Base-by-base conservation (phyloP, 2,797 vertebrate genomes). In the Psittacula echo region DNA sequence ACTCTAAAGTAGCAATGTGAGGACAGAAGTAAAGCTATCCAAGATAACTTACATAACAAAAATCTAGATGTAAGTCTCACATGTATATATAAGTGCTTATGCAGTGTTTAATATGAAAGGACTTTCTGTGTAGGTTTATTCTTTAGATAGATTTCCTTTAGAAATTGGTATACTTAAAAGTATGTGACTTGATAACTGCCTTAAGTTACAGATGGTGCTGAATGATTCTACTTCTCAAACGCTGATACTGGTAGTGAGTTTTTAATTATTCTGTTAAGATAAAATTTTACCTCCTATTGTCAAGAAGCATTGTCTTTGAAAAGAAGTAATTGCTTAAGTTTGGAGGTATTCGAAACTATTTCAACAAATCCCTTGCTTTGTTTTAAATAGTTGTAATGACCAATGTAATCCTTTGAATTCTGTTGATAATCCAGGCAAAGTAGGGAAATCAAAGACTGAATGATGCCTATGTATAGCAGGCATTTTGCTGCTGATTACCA, bases 371-470 rank as follows among this genome's bases (percentile, higher is more conserved):
- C 84, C 44, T 41, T 94, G 53, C 85, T 97, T 96, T 97, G 50
- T 84, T 96, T 96, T 83, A 90, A 96, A 77, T 91, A 95, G 91
- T 48, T 89, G 61, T 76, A 44, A 74, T 66, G 88, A 87, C 89
- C 85, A 94, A 94, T 87, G 74, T 71, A 82, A 72, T 84, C 91
- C 91, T 95, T 93, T 90, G 95, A 60, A 95, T 94, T 96, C 96
- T 96, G 94, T 90, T 94, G 95, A 93, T 95, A 96, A 95, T 94
- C 95, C 85, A 96, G 96, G 92, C 89, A 97, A 96, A 97, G 96
- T 97, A 96, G 73, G 95, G 82, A 87, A 96, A 97, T 96, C 93
- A 89, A 96, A 77, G 88, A 41, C 37, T 50, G 34, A 30, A 92
- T 76, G 72, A 93, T 22, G 45, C 45, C 68, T 96, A 41, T 78